These are phyloP conservation scores for Lypha dubia DNA, from an alignment of 2,888 invertebrate species.

Conservation along the genomic window DNA sequence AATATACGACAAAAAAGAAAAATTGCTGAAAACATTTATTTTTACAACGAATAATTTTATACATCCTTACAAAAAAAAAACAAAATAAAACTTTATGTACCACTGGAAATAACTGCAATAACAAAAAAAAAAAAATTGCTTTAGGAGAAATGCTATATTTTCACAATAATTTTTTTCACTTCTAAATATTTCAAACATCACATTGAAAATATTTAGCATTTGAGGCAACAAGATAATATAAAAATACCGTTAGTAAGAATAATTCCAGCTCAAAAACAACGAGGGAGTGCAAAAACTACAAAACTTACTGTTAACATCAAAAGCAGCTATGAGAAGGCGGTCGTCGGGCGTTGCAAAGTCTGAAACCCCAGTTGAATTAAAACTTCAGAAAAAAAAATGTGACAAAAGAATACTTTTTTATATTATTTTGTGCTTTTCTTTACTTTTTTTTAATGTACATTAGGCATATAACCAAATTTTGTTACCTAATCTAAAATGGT, in stretches of 20 bases:
- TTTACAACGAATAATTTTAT: no score
- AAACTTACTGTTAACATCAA: constrained; percentile 52
- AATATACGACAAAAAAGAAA: no score
- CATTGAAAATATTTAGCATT: constrained; percentile 55
- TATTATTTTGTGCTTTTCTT: constrained; percentile 34
- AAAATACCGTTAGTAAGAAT: constrained; percentile 19
- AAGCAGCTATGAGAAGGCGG: constrained; percentile 23
- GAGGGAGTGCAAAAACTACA: constrained; percentile 8
- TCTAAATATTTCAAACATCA: constrained; percentile 45
- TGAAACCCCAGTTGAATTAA: constrained; percentile 38
- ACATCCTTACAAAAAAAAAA: no score
- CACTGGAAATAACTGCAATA: not conserved
- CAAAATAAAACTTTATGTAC: no score
- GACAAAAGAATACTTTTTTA: constrained; percentile 13
- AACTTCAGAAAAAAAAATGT: constrained; percentile 39
- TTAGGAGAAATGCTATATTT: constrained; percentile 48
- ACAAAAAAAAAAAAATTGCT: constrained; percentile 55
- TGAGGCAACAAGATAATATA: constrained; percentile 32
- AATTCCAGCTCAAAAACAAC: constrained; percentile 6
- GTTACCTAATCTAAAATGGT: no score
- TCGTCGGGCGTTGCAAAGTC: constrained; percentile 20
- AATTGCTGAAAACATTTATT: no score
- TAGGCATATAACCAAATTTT: no score
- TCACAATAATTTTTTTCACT: constrained; percentile 33
- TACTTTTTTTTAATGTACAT: constrained; percentile 23